A percentile compares a stretch with the other conserved stretches of the same genome.
Conservation (phyloP, 2,113 vertebrate genomes). For the Antennarius striatus region DNA sequence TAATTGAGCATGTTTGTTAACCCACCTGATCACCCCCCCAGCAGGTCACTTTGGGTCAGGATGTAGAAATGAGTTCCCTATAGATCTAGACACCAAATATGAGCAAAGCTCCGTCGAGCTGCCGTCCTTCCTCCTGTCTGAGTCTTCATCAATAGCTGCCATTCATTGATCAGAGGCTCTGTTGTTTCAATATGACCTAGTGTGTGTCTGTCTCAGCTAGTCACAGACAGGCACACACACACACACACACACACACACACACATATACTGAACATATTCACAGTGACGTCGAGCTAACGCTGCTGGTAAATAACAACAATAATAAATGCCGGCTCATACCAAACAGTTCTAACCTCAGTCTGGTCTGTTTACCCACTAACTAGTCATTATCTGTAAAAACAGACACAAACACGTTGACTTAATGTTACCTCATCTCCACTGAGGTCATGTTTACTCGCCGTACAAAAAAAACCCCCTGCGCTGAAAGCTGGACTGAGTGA, state of each 20-base stretch:
- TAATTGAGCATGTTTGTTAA: too few species aligned
- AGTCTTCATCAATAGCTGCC: conserved; percentile 32
- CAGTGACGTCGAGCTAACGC: not conserved
- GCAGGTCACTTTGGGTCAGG: too few species aligned
- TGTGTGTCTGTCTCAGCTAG: conserved; percentile 52
- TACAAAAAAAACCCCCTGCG: conserved; percentile 37
- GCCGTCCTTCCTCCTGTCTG: conserved; percentile 14
- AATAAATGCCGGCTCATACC: not conserved
- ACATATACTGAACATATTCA: not conserved
- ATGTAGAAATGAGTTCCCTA: too few species aligned
- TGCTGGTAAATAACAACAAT: too few species aligned
- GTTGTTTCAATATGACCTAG: conserved; percentile 9
- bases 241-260: conserved; percentile 7
- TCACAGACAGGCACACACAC: conserved; percentile 23
- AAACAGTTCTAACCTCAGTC: not conserved
- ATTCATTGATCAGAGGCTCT: conserved; percentile 46
- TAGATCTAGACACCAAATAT: not conserved
- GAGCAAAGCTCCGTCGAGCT: conserved; percentile 2
- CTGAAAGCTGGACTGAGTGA: conserved; percentile 27
- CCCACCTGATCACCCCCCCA: too few species aligned
- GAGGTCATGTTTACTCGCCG: conserved; percentile 60
- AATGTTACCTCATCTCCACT: conserved; percentile 39
- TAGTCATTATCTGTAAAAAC: conserved; percentile 8
- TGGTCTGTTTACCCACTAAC: conserved; percentile 9
- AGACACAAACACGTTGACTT: conserved; percentile 33